Evolutionary conservation across 2,113 vertebrate species (phyloP).

Genomic region (Oncorhynchus keta): DNA sequence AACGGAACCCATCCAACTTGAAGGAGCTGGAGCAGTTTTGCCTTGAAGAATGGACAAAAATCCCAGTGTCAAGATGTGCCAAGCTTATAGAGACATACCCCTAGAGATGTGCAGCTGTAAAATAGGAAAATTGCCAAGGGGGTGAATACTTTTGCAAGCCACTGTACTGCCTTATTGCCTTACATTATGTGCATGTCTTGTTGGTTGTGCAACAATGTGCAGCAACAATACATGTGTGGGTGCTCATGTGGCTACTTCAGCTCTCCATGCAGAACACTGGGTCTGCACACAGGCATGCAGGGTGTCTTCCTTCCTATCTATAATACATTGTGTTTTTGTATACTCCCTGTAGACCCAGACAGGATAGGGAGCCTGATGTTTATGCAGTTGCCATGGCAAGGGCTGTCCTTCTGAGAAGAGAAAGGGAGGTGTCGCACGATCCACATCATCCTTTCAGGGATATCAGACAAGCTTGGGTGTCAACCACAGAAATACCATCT

Average conservation of each 20-base stretch:
- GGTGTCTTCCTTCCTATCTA: constrained; percentile 27
- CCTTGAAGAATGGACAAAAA: too few species aligned
- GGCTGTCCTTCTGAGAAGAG: constrained; percentile 55
- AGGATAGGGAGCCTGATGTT: constrained; percentile 60
- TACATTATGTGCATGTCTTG: background rate
- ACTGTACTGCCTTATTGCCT: background rate
- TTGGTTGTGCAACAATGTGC: background rate
- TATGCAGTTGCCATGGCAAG: constrained; percentile 72
- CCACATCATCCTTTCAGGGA: constrained; percentile 43
- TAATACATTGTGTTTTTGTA: constrained; percentile 40
- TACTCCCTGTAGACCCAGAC: constrained; percentile 39
- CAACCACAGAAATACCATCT: constrained; percentile 27
- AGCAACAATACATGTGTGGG: background rate
- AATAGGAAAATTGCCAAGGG: too few species aligned
- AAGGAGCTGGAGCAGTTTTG: too few species aligned
- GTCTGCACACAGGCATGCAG: too few species aligned
- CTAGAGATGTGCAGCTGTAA: too few species aligned
- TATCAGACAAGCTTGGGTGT: constrained; percentile 30
- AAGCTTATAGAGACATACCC: too few species aligned
- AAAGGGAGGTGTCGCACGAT: constrained; percentile 60
- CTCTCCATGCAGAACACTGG: background rate
- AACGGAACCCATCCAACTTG: too few species aligned
- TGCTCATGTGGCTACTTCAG: constrained; percentile 6
- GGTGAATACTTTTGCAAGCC: too few species aligned
- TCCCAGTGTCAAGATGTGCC: too few species aligned